These are phyloP conservation scores for Aurelia aurita complex sp. Pacific DNA, from an alignment of 30 jellyfish, hydroid and myxozoan species.

Conservation along the genomic window DNA sequence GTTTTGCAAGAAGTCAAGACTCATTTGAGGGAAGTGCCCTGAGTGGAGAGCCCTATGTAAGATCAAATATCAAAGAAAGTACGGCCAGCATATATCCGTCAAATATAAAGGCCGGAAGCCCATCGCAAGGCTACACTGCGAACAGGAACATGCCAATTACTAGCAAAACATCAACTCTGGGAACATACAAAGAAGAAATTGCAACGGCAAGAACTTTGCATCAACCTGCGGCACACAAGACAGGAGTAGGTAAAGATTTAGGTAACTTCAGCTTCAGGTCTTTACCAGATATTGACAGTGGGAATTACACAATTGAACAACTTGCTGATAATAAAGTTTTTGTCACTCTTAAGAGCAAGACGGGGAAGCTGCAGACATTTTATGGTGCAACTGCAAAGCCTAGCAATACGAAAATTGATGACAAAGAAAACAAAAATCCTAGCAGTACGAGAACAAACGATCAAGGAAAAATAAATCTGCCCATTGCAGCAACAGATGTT, in stretches of 20 bases:
- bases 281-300: conserved; percentile 46
- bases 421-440: neutral
- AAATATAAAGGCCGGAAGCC: too few relatives aligned
- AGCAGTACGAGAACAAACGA: neutral
- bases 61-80: too few relatives aligned
- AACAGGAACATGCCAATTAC: too few relatives aligned
- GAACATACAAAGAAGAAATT: neutral
- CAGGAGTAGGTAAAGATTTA: too few relatives aligned
- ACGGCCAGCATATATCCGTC: too few relatives aligned
- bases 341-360: conserved; percentile 47
- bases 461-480: too few relatives aligned
- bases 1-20: too few relatives aligned
- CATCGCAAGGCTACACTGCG: too few relatives aligned
- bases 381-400: conserved; percentile 20
- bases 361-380: conserved; percentile 50
- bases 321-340: conserved; percentile 30
- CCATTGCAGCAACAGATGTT: too few relatives aligned
- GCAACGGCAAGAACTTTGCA: conserved; percentile 15
- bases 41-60: too few relatives aligned
- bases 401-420: neutral
- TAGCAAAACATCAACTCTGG: too few relatives aligned
- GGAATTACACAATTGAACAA: conserved; percentile 38
- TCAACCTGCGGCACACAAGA: neutral
- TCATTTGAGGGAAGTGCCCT: too few relatives aligned
- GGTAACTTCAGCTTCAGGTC: conserved; percentile 26